Conservation (phyloP, 92 coral and sea anemone species). For the Epizoanthus scotinus region DNA sequence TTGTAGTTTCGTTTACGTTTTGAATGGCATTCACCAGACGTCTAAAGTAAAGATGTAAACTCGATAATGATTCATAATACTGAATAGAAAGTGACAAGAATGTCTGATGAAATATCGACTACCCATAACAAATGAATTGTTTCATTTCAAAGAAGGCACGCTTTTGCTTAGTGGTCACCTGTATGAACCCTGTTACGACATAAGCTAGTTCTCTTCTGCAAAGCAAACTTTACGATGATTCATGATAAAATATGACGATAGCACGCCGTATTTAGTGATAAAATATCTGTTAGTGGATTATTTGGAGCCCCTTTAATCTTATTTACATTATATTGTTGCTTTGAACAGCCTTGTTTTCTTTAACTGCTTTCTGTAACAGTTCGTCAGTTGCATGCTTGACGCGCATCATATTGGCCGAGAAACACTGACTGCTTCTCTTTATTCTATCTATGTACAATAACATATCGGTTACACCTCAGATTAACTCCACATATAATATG, state of each 20-base stretch:
- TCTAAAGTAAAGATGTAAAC: constrained; percentile 2
- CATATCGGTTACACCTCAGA: background rate
- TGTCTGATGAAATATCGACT: constrained; percentile 15
- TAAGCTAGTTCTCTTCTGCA: background rate
- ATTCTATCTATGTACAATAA: background rate
- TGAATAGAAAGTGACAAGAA: background rate
- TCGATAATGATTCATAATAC: background rate
- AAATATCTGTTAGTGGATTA: background rate
- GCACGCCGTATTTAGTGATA: background rate
- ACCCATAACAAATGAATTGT: background rate
- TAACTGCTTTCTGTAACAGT: background rate
- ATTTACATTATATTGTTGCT: background rate
- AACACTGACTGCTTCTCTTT: background rate
- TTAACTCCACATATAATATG: background rate
- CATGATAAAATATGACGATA: background rate
- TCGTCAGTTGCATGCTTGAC: background rate
- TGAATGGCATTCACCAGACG: background rate
- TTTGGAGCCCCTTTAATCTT: background rate
- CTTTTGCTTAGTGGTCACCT: background rate
- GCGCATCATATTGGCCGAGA: background rate
- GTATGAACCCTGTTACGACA: background rate
- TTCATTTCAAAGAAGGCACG: constrained; percentile 8
- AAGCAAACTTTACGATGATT: background rate
- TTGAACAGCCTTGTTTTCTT: background rate
- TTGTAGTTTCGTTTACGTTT: background rate